A percentile compares a stretch with the other conserved stretches of the same genome.
Evolutionary conservation across 2,113 vertebrate species (phyloP).

Genomic region (Sarotherodon lohbergeri): DNA sequence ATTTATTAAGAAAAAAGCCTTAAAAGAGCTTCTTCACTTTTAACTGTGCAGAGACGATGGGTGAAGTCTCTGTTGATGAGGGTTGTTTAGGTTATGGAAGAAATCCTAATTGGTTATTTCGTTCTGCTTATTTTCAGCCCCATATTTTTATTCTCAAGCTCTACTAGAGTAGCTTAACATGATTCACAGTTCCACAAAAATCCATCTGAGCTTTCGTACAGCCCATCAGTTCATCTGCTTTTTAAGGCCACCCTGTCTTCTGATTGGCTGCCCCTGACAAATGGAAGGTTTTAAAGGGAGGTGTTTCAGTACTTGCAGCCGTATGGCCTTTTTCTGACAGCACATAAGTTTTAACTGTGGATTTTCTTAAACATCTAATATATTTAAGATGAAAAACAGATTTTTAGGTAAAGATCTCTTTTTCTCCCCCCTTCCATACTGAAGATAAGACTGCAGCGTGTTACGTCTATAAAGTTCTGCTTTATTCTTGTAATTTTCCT

Average conservation of each 20-base stretch:
- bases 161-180: accelerated
- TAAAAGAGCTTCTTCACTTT: not conserved
- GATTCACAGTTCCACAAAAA: accelerated
- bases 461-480: not conserved
- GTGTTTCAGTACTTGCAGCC: accelerated
- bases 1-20: not conserved
- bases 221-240: not conserved
- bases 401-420: not conserved
- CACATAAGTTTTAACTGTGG: not conserved
- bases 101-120: not conserved
- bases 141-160: not conserved
- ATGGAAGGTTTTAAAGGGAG: not conserved
- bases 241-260: not conserved
- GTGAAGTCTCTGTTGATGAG: not conserved
- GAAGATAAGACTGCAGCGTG: accelerated
- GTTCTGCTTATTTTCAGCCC: not conserved
- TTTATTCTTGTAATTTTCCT: not conserved
- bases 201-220: not conserved
- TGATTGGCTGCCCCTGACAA: not conserved
- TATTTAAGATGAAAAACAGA: accelerated
- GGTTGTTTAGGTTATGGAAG: not conserved
- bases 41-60: not conserved
- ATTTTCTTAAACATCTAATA: not conserved
- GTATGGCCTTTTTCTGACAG: accelerated
- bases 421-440: accelerated